These are phyloP conservation scores for Papilio glaucus DNA, from an alignment of 1,140 invertebrate genomes.

Conservation along the genomic window DNA sequence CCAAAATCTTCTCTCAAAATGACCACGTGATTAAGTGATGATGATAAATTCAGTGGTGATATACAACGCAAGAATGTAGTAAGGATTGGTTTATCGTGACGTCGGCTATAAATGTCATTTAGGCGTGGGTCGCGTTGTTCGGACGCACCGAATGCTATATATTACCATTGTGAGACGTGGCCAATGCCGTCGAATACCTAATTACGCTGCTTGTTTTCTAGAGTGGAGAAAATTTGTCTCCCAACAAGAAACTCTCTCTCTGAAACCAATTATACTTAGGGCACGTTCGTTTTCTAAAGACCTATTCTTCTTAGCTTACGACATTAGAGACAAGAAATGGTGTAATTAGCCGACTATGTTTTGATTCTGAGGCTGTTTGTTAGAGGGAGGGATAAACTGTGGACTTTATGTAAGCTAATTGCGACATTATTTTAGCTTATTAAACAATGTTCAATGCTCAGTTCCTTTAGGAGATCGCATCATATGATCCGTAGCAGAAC, in stretches of 20 bases:
- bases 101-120: slow-evolving; percentile 34
- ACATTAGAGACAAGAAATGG: not conserved
- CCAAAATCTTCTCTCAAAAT: too few species aligned
- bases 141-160: slow-evolving; percentile 50
- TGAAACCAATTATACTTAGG: slow-evolving; percentile 32
- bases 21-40: too few species aligned
- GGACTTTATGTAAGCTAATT: not conserved
- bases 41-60: too few species aligned
- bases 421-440: too few species aligned
- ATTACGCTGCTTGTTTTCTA: slow-evolving; percentile 59
- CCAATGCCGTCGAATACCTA: slow-evolving; percentile 61
- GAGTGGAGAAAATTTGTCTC: slow-evolving; percentile 47
- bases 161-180: slow-evolving; percentile 65
- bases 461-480: too few species aligned
- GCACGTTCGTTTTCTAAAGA: slow-evolving; percentile 30
- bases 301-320: slow-evolving; percentile 33
- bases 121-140: slow-evolving; percentile 30
- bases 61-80: not conserved
- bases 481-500: too few species aligned
- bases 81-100: not conserved
- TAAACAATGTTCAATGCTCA: too few species aligned
- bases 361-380: not conserved
- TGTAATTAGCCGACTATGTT: not conserved
- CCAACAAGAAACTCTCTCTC: slow-evolving; percentile 31
- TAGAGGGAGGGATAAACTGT: not conserved